Percentiles rank a stretch among this genome's conserved stretches.
Evolutionary conservation across 2,113 vertebrate genomes (phyloP).

Genomic region (Malurus cyaneus): DNA sequence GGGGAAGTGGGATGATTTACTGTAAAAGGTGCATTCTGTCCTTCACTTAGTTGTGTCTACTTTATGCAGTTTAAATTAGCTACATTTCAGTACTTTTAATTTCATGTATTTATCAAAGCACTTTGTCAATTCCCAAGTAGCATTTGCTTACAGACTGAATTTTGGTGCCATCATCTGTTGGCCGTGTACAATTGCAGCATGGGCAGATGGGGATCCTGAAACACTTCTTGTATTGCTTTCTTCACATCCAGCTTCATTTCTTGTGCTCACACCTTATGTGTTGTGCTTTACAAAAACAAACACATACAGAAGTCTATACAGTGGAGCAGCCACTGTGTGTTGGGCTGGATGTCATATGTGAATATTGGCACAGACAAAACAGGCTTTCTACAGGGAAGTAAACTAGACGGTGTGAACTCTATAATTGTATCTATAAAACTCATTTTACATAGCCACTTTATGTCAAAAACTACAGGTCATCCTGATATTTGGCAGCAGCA

Average conservation of each 20-base stretch:
- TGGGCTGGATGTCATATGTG: background rate
- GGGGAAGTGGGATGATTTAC: background rate
- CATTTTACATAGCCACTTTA: background rate
- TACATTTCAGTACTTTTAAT: background rate
- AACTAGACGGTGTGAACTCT: background rate
- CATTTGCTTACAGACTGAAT: background rate
- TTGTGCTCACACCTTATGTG: background rate
- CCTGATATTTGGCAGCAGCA: background rate
- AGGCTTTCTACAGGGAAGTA: background rate
- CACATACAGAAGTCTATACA: accelerated
- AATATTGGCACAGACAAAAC: background rate
- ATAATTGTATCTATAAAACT: background rate
- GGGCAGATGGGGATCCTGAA: background rate
- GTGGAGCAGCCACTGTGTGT: background rate
- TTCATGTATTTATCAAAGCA: background rate
- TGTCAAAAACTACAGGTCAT: background rate
- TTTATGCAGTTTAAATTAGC: background rate
- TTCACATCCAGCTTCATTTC: background rate
- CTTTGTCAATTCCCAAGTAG: background rate
- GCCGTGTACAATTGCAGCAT: background rate
- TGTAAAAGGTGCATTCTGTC: background rate
- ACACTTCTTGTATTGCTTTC: background rate
- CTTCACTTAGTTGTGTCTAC: background rate
- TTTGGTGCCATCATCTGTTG: conserved; percentile 72
- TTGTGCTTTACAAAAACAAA: background rate